Evolutionary conservation across 2,113 vertebrate species (phyloP).

Genomic region (Anhinga rufa): DNA sequence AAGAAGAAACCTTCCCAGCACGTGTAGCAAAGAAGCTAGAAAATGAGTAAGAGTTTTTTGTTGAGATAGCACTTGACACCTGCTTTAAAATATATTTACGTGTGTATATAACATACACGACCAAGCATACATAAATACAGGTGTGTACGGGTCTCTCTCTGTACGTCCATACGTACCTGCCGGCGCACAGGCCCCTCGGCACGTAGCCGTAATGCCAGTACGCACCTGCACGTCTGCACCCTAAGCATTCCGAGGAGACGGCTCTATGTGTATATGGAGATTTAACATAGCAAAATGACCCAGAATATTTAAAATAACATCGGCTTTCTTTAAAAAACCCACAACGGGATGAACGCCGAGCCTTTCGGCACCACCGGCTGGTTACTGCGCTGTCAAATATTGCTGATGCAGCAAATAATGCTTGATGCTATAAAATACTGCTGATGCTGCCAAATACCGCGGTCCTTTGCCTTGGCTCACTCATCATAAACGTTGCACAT

Average conservation of each 20-base stretch:
- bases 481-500: neutral
- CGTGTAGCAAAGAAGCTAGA: neutral
- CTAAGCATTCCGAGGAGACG: neutral
- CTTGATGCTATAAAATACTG: neutral
- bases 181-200: neutral
- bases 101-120: neutral
- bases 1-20: neutral
- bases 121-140: neutral
- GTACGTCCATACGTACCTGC: neutral
- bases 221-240: neutral
- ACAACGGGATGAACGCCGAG: rapidly evolving
- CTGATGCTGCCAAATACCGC: neutral
- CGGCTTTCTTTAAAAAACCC: neutral
- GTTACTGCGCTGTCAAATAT: neutral
- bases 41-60: neutral
- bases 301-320: neutral
- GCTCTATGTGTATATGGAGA: neutral
- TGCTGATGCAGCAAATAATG: neutral
- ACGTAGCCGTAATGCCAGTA: neutral
- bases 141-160: neutral
- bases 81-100: neutral
- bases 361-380: neutral
- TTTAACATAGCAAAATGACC: neutral
- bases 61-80: neutral
- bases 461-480: neutral